Evolutionary conservation across 30 jellyfish, hydroid and myxozoan genomes (phyloP), one percentile per base, ranked within the genome.

Genomic region (Cassiopea andromeda): DNA sequence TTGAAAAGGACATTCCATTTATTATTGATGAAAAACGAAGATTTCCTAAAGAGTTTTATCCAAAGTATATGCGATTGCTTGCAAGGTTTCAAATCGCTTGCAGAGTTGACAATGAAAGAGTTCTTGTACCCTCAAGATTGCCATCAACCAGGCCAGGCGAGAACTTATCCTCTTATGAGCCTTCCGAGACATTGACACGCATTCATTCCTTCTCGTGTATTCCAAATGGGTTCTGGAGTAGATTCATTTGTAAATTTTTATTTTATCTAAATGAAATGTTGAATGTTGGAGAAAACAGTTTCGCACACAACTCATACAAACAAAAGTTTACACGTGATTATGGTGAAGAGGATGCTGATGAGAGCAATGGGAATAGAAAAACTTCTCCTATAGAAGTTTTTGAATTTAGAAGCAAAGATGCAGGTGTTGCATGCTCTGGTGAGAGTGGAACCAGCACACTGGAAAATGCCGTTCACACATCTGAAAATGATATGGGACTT

Each of bases 141-240:
- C 38, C 38, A 27, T 27, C 38, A 27, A 27, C 38, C 38, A 27
- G 38, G 38, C 38, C 38, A 27, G 38, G 38, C 38, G 38, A 27
- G 38, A 27, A 27, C 38, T 27, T 27, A 27, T 27, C 18, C 2
- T 48, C 66, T 14, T 77, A 54, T 12, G 93, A 64, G 78, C 91
- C 98, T 17, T 47, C n/a, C 10, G 81, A 77, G 14, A 66, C 83
- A 57, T 57, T 96, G 57, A 45, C 58, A 17, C 89, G 99, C 7
- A 71, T 73, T 54, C 97, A 96, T 82, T 89, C 92, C 9, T 92
- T 96, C 75, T 83, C 92, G 5, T 96, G 99, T 69, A 91, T 96
- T 12, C 99, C 99, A 17, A 87, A 88, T 44, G 99, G 99, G 7
- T 96, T 96, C 44, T 96, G 99, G 99, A 77, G 96, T 47, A 91